Conservation (phyloP, 1,140 invertebrate genomes). For the Drosophila equinoxialis region DNA sequence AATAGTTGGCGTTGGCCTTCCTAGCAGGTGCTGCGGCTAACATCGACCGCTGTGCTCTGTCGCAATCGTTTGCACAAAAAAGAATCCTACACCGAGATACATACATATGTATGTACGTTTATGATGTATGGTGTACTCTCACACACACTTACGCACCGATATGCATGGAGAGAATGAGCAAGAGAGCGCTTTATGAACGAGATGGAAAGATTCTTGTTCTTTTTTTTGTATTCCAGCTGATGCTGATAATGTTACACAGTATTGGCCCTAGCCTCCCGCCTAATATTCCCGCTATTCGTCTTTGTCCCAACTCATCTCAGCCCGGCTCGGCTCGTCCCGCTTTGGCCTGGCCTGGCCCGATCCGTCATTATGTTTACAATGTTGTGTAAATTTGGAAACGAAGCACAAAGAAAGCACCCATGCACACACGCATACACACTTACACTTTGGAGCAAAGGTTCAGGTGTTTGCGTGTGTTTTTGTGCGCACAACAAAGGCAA, state of each 20-base stretch:
- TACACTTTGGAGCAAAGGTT: conserved; percentile 32
- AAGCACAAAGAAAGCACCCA: conserved; percentile 59
- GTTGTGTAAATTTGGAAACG: conserved; percentile 64
- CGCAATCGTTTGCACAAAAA: conserved; percentile 20
- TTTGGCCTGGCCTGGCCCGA: background rate
- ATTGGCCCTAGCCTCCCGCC: background rate
- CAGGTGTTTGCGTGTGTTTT: conserved; percentile 26
- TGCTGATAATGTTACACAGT: conserved; percentile 14
- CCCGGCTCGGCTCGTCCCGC: background rate
- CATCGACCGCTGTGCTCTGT: conserved; percentile 18
- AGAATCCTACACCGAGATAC: background rate
- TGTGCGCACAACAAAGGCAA: conserved; percentile 57
- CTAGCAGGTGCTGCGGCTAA: conserved; percentile 46
- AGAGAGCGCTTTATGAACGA: background rate
- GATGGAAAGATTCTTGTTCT: background rate
- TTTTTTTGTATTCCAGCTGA: conserved; percentile 14
- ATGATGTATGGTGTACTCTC: background rate
- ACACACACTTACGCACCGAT: background rate
- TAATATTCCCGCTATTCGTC: background rate
- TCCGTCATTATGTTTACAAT: conserved; percentile 62
- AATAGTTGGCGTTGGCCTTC: conserved; percentile 63
- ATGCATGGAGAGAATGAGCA: background rate
- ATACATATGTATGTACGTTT: background rate
- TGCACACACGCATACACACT: conserved; percentile 3
- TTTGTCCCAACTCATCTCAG: background rate